Evolutionary conservation across 2,797 vertebrate species (phyloP).

Genomic region (Melanotaenia maccullochi): DNA sequence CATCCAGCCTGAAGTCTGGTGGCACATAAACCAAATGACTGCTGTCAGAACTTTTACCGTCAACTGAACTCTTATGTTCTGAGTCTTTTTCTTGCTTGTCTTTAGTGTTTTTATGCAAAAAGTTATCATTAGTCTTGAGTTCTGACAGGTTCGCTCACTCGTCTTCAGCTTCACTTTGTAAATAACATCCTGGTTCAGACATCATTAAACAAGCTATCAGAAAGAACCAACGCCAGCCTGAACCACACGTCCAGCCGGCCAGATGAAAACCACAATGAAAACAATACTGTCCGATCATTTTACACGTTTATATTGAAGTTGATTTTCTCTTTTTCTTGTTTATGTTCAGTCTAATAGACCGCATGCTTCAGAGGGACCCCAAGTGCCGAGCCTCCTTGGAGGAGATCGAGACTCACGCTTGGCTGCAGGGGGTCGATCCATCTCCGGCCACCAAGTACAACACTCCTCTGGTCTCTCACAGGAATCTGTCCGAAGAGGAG

Average conservation of each 20-base stretch:
- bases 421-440: slow-evolving; percentile 97
- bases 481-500: slow-evolving; percentile 95
- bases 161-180: too few relatives aligned
- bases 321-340: neutral
- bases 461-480: slow-evolving; percentile 97
- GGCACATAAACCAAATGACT: too few relatives aligned
- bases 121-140: too few relatives aligned
- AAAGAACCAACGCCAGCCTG: neutral
- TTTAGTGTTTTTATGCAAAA: too few relatives aligned
- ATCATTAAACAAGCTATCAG: neutral
- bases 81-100: too few relatives aligned
- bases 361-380: slow-evolving; percentile 97
- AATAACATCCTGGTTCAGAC: neutral
- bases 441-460: slow-evolving; percentile 97
- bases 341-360: slow-evolving; percentile 90
- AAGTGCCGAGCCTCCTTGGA: slow-evolving; percentile 93
- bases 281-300: neutral
- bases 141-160: too few relatives aligned
- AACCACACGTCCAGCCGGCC: neutral
- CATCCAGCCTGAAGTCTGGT: neutral
- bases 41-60: too few relatives aligned
- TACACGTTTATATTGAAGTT: neutral
- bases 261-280: neutral
- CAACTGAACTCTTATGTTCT: too few relatives aligned
- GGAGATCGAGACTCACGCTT: slow-evolving; percentile 93